Evolutionary conservation across 2,888 invertebrate genomes (phyloP).

Genomic region (Tipula lateralis): DNA sequence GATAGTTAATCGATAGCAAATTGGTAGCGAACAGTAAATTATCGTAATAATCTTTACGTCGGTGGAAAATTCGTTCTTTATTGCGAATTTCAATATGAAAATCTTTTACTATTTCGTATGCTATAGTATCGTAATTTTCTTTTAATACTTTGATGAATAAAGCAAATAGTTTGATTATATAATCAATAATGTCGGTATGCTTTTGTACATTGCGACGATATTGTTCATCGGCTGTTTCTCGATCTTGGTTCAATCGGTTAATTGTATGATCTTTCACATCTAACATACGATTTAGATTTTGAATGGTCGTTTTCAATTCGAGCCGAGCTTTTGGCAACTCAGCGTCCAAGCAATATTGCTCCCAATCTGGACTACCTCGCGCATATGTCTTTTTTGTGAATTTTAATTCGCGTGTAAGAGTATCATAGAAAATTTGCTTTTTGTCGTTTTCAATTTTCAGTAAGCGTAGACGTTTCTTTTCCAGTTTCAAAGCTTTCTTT

Average conservation of each 20-base stretch:
- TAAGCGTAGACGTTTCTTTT: conserved; percentile 29
- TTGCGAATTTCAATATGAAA: not conserved
- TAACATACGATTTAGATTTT: not conserved
- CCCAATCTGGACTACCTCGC: conserved; percentile 41
- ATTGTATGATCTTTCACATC: conserved; percentile 25
- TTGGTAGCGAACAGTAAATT: conserved; percentile 27
- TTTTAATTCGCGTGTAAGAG: conserved; percentile 41
- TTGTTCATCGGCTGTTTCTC: not conserved
- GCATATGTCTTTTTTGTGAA: conserved; percentile 40
- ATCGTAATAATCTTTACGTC: not conserved
- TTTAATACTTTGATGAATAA: not conserved
- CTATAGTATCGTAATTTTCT: not conserved
- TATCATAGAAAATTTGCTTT: conserved; percentile 27
- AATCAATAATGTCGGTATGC: not conserved
- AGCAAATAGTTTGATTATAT: not conserved
- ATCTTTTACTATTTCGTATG: not conserved
- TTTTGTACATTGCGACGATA: conserved; percentile 2
- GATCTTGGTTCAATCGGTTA: not conserved
- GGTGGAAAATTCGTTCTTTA: not conserved
- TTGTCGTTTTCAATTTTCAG: not conserved
- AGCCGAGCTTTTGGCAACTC: conserved; percentile 40
- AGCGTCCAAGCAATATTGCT: conserved; percentile 40
- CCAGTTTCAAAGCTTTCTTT: conserved; percentile 24
- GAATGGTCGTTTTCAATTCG: conserved; percentile 37
- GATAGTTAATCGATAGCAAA: not conserved